Base-by-base conservation (phyloP, 2,113 vertebrate genomes). In the Plectropomus leopardus region DNA sequence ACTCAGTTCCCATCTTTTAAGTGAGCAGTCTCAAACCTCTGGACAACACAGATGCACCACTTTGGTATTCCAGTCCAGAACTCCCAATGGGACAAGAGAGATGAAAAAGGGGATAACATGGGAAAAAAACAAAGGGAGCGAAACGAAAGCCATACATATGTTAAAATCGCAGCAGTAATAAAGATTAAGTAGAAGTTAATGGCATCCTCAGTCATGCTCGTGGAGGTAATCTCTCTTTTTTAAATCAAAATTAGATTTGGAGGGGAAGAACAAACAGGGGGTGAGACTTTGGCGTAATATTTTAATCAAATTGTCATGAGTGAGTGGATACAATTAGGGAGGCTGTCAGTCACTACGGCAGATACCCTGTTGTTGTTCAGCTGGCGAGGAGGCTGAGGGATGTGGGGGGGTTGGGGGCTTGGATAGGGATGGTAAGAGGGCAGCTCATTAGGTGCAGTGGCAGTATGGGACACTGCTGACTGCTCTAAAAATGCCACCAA, bases 231-330 rank as follows among this genome's bases (percentile, higher is more conserved):
- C 97, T 98, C 96, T 96, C 96, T 97, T 97, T 96, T 97, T 97
- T 95, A 97, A 97, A 97, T 98, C 97, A 97, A 96, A 98, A 98
- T 98, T 97, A 98, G 96, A 98, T 98, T 97, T 97, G 95, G 96
- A 97, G 95, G 96, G 97, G 97, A 95, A 96, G 96, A 97, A 97
- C 97, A 98, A 98, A 98, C 97, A 97, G 96, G 96, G 97, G 97
- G 96, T 96, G 97, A 97, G 97, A 97, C 97, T 97, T 97, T 95
- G 96, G 96, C 95, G 94, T 98, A 98, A 98, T 98, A 98, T 98
- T 99, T 99, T 98, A 98, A 99, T 99, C 97, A 98, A 98, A 98
- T 98, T 98, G 97, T 98, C 97, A 99, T 98, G 98, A 99, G 94
- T 98, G 98, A 99, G 96, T 98, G 97, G 96, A 98, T 98, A 97